A percentile compares a stretch with the other conserved stretches of the same genome.
Conservation (phyloP, 2,113 vertebrate species). For the Leucosticte australis region DNA sequence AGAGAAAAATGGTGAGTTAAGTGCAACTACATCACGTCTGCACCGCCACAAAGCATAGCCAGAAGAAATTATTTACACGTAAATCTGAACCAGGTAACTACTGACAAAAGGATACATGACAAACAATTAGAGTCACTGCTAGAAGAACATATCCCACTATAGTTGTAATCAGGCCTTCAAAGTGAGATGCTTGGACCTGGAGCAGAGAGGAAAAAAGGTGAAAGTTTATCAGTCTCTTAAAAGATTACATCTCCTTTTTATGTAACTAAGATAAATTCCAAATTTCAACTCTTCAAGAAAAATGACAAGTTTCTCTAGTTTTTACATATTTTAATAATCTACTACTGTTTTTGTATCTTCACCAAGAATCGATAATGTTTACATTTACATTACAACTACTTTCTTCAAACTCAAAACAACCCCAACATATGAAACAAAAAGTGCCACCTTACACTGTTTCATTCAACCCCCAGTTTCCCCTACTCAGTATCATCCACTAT, state of each 20-base stretch:
- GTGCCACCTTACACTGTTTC: neutral
- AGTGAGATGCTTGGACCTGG: constrained; percentile 93
- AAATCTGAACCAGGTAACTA: neutral
- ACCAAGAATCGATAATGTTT: neutral
- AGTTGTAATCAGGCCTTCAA: constrained; percentile 94
- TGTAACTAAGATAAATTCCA: neutral
- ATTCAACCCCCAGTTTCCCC: neutral
- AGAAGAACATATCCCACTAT: constrained; percentile 93
- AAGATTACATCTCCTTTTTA: neutral
- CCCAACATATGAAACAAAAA: neutral
- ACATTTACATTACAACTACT: neutral
- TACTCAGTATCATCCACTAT: neutral
- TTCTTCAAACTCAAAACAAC: neutral
- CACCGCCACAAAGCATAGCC: neutral
- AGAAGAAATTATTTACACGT: neutral
- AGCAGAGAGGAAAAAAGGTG: neutral
- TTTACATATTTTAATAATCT: neutral
- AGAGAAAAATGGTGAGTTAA: neutral
- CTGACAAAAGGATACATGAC: constrained; percentile 90
- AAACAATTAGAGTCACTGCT: constrained; percentile 89
- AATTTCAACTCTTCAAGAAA: neutral
- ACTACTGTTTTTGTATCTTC: neutral
- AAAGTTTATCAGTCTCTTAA: neutral
- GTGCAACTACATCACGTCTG: neutral
- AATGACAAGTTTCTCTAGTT: neutral